These are phyloP conservation scores for Brachyhypopomus occidentalis DNA, from an alignment of 2,113 vertebrate genomes.

Conservation along the genomic window DNA sequence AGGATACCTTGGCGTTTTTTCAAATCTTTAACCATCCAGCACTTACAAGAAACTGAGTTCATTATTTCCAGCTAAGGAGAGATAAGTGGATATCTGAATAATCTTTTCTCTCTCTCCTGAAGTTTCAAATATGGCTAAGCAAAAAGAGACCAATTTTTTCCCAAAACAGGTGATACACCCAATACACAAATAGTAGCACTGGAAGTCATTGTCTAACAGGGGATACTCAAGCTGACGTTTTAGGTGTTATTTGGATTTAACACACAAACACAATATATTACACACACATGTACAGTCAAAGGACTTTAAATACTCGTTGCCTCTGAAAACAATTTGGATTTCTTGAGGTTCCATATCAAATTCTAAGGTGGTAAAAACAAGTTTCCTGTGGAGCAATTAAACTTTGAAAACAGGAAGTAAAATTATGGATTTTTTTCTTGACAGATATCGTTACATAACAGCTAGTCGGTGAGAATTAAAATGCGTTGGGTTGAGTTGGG, in stretches of 20 bases:
- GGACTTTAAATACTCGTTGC: neutral
- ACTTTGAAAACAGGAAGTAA: neutral
- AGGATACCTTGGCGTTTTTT: neutral
- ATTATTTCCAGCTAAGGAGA: too few species aligned
- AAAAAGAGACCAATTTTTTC: neutral
- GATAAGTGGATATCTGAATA: neutral
- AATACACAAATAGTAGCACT: conserved; percentile 20
- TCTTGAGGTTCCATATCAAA: neutral
- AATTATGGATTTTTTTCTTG: neutral
- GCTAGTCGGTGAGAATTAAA: neutral
- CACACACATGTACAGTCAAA: neutral
- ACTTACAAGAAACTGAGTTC: neutral
- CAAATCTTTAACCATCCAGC: neutral
- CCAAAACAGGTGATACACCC: neutral
- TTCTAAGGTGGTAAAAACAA: neutral
- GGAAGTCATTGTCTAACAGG: conserved; percentile 15
- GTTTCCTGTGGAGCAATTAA: neutral
- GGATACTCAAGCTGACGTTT: neutral
- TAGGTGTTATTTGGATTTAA: neutral
- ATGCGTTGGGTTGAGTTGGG: neutral
- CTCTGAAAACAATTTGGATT: neutral
- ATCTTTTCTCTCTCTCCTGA: conserved; percentile 17
- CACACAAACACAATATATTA: neutral
- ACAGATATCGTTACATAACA: neutral
- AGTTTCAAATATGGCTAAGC: conserved; percentile 1